Conservation (phyloP, 2,113 vertebrate genomes). For the Campylomormyrus tamandua region DNA sequence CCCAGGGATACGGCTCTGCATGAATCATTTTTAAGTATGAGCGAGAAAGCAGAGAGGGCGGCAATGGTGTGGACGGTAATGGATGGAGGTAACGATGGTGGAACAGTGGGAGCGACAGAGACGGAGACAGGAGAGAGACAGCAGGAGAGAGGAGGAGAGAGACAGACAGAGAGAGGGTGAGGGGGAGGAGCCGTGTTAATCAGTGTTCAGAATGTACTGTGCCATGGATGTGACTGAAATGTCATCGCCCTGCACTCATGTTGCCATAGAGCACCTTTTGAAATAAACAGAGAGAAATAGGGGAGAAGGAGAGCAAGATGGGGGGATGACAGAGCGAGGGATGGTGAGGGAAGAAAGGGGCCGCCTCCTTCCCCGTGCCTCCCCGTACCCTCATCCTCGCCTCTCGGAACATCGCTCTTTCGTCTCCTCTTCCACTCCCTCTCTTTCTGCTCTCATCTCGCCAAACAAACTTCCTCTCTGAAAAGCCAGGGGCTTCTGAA, state of each 20-base stretch:
- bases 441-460: constrained; percentile 16
- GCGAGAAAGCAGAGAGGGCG: background rate
- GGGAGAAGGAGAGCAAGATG: background rate
- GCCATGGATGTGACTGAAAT: constrained; percentile 18
- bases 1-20: background rate
- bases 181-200: constrained; percentile 16
- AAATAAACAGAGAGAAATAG: background rate
- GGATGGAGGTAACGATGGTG: background rate
- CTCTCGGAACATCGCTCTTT: background rate
- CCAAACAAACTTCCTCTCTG: constrained; percentile 23
- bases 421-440: background rate
- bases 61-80: background rate
- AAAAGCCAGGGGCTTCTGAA: constrained; percentile 20
- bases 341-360: background rate
- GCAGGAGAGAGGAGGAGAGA: background rate
- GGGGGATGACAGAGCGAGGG: background rate
- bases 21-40: background rate
- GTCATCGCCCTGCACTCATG: constrained; percentile 20
- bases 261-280: constrained; percentile 21
- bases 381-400: background rate
- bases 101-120: background rate
- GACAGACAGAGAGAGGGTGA: constrained; percentile 1
- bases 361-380: background rate
- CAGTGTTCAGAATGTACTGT: constrained; percentile 19
- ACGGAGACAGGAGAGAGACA: background rate